Evolutionary conservation across 2,888 invertebrate genomes (phyloP), one percentile per base, ranked within the genome.

Genomic region (Drosophila suboccidentalis): DNA sequence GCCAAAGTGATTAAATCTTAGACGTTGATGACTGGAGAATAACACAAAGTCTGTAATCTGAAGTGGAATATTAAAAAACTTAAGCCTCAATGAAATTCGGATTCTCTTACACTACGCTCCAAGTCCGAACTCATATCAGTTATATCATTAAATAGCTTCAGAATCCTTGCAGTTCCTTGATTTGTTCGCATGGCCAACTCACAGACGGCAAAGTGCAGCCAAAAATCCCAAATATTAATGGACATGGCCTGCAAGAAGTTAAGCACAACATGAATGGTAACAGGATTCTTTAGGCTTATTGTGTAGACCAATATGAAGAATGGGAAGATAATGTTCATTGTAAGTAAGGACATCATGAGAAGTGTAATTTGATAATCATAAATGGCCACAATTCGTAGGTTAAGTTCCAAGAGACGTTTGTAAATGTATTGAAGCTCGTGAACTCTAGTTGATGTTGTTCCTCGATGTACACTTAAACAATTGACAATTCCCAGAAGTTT

Each of bases 201-300:
- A n/a, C 72, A 87, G 5, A 70, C 61, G 0, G 44, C 36, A 38
- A 82, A 68, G 11, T 39, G 51, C 1, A 87, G 11, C 80, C 82
- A 82, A 51, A 80, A 80, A 34, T 87, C 84, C 19, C 67, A 36
- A 0, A 72, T 13, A 36, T 80, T 82, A 0, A 77, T 15, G 0
- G 47, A 4, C 0, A 80, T 4, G 0, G 63, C 39, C 5, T 73
- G 69, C 0, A 38, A 1, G 6, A 72, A 57, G 17, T 71, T 26
- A 0, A 72, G 5, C 5, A 58, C 8, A 0, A 55, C 0, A 0
- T 34, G 0, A 0, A 73, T 11, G 1, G 72, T 13, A 0, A 61
- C 0, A 0, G 26, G 6, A 6, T 51, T 44, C 0, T 44, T 29
- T 10, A 77, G 13, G n/a, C 72, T 83, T 1, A 74, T 39, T 4